Conservation (phyloP, 2,888 invertebrate genomes). For the Sphaerophoria rueppellii region DNA sequence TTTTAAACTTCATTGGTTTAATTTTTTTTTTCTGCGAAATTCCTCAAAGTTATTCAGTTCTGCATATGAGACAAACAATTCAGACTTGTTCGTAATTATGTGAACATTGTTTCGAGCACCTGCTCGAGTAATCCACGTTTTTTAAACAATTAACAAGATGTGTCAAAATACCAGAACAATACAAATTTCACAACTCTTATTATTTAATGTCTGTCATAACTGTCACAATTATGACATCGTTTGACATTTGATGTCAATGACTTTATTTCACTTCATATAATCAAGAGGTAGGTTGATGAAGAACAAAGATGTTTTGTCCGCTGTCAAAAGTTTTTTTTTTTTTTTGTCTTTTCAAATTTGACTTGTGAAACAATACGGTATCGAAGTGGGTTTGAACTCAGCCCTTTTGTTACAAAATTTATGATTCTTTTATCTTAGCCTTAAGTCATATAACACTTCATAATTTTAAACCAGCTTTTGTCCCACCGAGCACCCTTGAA, state of each 20-base stretch:
- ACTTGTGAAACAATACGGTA: not conserved
- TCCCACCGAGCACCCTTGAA: constrained; percentile 55
- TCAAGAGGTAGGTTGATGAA: not conserved
- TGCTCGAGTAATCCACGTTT: too few species aligned
- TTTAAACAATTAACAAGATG: too few species aligned
- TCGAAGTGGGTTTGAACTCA: not conserved
- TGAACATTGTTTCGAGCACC: too few species aligned
- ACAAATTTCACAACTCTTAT: too few species aligned
- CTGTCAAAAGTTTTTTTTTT: not conserved
- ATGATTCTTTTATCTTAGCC: not conserved
- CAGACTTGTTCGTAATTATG: too few species aligned
- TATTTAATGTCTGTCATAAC: not conserved
- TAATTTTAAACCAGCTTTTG: not conserved
- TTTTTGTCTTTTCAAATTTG: not conserved
- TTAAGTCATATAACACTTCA: not conserved
- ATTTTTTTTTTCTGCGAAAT: too few species aligned
- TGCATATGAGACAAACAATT: too few species aligned
- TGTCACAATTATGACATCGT: constrained; percentile 14
- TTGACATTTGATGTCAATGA: constrained; percentile 21
- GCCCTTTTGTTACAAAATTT: not conserved
- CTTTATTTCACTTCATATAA: not conserved
- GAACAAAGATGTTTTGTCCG: not conserved
- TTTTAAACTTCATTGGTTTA: too few species aligned
- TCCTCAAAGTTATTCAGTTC: too few species aligned
- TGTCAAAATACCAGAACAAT: too few species aligned